Conservation (phyloP, 2,113 vertebrate genomes). For the Hippocampus mohnikei region DNA sequence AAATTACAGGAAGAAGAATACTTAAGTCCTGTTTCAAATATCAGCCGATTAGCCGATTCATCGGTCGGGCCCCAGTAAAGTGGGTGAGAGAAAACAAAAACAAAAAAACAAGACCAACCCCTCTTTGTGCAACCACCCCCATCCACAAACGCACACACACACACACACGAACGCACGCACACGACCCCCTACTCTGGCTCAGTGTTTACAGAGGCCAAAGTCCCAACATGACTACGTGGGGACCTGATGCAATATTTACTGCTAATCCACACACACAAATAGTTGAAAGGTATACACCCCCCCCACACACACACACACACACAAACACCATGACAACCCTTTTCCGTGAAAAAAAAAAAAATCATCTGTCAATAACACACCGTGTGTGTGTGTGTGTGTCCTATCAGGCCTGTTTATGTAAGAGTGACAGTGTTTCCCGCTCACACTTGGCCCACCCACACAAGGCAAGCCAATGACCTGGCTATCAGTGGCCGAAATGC, state of each 20-base stretch:
- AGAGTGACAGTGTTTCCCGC: conserved; percentile 66
- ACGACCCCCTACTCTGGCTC: conserved; percentile 7
- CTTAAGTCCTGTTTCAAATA: too few species aligned
- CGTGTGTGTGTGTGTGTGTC: conserved; percentile 21
- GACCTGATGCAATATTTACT: conserved; percentile 35
- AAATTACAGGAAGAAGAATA: too few species aligned
- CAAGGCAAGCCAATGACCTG: conserved; percentile 61
- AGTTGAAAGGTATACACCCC: conserved; percentile 15
- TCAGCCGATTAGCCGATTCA: too few species aligned
- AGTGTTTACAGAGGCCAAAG: conserved; percentile 59
- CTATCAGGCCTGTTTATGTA: conserved; percentile 57
- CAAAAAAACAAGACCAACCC: not conserved
- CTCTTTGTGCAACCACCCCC: not conserved
- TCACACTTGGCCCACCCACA: conserved; percentile 49
- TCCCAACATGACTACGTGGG: conserved; percentile 42
- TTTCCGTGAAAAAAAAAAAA: conserved; percentile 12
- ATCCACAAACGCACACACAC: not conserved
- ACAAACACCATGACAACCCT: conserved; percentile 20
- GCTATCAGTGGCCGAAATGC: conserved; percentile 41
- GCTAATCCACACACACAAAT: conserved; percentile 22
- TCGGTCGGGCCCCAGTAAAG: conserved; percentile 19
- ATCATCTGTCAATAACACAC: conserved; percentile 17
- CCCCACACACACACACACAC: not conserved
- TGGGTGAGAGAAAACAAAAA: conserved; percentile 36
- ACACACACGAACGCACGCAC: not conserved